These are phyloP conservation scores for Cyanoramphus novaezelandiae DNA, from an alignment of 2,113 vertebrate genomes.

Conservation along the genomic window DNA sequence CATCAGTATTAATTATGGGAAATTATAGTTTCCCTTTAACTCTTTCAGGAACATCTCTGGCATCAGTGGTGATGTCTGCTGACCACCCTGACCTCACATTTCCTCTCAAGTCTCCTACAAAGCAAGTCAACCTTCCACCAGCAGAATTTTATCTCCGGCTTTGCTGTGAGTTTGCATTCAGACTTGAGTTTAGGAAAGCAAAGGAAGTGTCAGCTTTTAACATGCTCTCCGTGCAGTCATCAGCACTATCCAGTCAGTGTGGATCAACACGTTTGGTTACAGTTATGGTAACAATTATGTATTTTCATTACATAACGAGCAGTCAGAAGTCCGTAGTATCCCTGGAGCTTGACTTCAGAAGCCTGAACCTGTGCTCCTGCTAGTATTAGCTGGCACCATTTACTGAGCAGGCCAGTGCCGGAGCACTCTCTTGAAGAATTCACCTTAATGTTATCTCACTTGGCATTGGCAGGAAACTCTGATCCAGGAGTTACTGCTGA, in stretches of 20 bases:
- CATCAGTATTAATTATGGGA: neutral
- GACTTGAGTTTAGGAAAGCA: neutral
- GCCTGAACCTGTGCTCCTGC: neutral
- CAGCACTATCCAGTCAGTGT: neutral
- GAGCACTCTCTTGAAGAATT: neutral
- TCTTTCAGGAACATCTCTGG: conserved; percentile 69
- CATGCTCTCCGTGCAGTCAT: neutral
- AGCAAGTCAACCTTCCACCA: conserved; percentile 80
- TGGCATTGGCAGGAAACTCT: neutral
- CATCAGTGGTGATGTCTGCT: conserved; percentile 78
- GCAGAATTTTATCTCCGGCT: conserved; percentile 81
- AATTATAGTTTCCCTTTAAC: neutral
- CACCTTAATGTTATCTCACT: neutral
- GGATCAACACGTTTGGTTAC: neutral
- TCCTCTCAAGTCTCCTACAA: conserved; percentile 69
- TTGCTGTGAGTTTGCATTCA: conserved; percentile 72
- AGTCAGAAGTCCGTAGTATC: neutral
- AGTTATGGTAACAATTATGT: fast-evolving
- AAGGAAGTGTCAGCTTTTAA: neutral
- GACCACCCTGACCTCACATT: conserved; percentile 79
- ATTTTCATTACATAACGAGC: neutral
- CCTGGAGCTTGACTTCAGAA: neutral
- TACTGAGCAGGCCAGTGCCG: neutral
- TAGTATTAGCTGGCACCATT: neutral
- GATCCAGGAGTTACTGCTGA: neutral